A percentile compares a stretch with the other conserved stretches of the same genome.
Evolutionary conservation across 2,888 invertebrate genomes (phyloP).

Genomic region (Nysson spinosus): DNA sequence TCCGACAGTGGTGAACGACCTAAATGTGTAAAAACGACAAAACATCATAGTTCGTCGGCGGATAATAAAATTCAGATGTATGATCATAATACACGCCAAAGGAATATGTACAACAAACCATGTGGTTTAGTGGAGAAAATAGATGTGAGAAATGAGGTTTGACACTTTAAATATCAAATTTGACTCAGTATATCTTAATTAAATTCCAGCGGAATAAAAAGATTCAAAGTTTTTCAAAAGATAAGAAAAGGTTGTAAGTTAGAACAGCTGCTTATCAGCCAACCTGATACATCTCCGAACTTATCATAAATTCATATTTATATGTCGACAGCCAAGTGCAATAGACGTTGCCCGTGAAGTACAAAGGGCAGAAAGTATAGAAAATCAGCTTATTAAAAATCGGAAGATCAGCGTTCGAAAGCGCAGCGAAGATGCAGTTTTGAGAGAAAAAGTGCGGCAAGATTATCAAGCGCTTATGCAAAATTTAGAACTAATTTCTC

Average conservation of each 20-base stretch:
- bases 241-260: no score
- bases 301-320: background rate
- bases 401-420: conserved; percentile 60
- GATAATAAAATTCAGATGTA: conserved; percentile 68
- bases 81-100: conserved; percentile 67
- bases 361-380: conserved; percentile 45
- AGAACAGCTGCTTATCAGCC: no score
- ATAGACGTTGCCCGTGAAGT: conserved; percentile 66
- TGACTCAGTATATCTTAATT: no score
- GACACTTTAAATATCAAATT: conserved; percentile 8
- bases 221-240: no score
- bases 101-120: conserved; percentile 64
- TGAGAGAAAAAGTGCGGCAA: conserved; percentile 69
- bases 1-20: conserved; percentile 60
- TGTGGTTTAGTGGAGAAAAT: conserved; percentile 68
- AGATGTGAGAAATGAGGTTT: conserved; percentile 64
- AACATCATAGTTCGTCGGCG: conserved; percentile 45
- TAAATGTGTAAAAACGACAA: conserved; percentile 46
- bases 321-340: conserved; percentile 65
- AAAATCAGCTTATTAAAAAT: conserved; percentile 50
- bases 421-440: conserved; percentile 68
- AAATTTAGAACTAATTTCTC: conserved; percentile 64
- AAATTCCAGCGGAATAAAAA: no score
- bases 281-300: no score
- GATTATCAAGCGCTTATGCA: conserved; percentile 70